phyloP scores from a whole-genome alignment of 2,888 invertebrate genomes.

The Spisula subtruncata region DNA sequence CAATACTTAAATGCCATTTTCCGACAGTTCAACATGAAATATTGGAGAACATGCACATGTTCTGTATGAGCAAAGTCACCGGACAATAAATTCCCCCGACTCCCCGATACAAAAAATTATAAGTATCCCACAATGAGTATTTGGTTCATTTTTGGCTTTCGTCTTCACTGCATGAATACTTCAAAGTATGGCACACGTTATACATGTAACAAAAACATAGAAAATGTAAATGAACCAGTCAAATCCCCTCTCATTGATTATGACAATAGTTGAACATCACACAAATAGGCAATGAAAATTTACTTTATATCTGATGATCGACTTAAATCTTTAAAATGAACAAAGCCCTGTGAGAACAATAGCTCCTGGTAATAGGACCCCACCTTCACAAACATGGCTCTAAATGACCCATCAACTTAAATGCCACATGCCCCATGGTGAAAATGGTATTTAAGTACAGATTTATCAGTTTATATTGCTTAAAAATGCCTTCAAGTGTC shows the following conservation, averaged over 20 bases:
- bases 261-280: not conserved
- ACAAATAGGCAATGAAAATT: not conserved
- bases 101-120: not conserved
- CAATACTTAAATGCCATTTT: constrained; percentile 20
- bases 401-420: not conserved
- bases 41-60: not conserved
- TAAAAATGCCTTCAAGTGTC: constrained; percentile 26
- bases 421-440: not conserved
- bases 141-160: constrained; percentile 12
- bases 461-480: constrained; percentile 24
- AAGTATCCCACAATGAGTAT: not conserved
- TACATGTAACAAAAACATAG: not conserved
- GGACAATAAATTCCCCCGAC: not conserved
- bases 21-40: constrained; percentile 1
- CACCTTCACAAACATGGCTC: not conserved
- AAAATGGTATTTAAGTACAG: constrained; percentile 23
- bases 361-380: not conserved
- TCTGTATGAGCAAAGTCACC: not conserved
- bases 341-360: too few relatives aligned
- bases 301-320: not conserved
- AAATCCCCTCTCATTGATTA: not conserved
- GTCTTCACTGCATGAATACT: constrained; percentile 20
- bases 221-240: not conserved
- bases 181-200: not conserved
- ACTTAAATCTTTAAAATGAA: not conserved